Conservation (phyloP, 2,888 invertebrate genomes). For the Eurois occulta region DNA sequence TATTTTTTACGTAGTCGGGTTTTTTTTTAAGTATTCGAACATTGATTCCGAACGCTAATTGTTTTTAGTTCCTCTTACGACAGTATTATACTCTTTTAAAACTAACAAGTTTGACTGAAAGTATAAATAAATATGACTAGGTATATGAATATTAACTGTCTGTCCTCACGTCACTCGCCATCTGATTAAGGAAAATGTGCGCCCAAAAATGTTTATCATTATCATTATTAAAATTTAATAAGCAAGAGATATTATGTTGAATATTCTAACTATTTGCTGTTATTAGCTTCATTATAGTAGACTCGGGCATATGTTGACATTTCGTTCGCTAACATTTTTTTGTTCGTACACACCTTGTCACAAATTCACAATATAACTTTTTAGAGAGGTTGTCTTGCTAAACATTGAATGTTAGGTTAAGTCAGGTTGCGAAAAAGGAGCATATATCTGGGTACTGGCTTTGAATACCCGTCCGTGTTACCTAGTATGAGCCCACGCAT, state of each 20-base stretch:
- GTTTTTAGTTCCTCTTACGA: not conserved
- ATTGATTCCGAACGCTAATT: not conserved
- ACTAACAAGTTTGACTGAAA: not conserved
- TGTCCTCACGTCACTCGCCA: not conserved
- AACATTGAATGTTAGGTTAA: not conserved
- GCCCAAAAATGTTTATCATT: not conserved
- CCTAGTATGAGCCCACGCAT: not conserved
- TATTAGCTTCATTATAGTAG: not conserved
- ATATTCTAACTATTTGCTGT: not conserved
- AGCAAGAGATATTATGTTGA: not conserved
- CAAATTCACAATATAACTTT: not conserved
- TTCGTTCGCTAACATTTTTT: too few species aligned
- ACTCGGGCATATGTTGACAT: too few species aligned
- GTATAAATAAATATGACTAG: too few species aligned
- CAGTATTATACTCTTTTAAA: not conserved
- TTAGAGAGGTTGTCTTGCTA: not conserved
- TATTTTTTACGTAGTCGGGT: too few species aligned
- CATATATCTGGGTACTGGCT: not conserved
- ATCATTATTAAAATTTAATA: too few species aligned
- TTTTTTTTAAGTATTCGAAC: not conserved
- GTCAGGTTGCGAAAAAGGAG: not conserved
- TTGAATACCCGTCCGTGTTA: too few species aligned
- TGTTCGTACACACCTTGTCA: too few species aligned
- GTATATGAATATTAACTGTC: not conserved
- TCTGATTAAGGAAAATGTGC: slow-evolving; percentile 4